Evolutionary conservation across 2,113 vertebrate genomes (phyloP), one percentile per base, ranked within the genome.

Genomic region (Pao palembangensis): DNA sequence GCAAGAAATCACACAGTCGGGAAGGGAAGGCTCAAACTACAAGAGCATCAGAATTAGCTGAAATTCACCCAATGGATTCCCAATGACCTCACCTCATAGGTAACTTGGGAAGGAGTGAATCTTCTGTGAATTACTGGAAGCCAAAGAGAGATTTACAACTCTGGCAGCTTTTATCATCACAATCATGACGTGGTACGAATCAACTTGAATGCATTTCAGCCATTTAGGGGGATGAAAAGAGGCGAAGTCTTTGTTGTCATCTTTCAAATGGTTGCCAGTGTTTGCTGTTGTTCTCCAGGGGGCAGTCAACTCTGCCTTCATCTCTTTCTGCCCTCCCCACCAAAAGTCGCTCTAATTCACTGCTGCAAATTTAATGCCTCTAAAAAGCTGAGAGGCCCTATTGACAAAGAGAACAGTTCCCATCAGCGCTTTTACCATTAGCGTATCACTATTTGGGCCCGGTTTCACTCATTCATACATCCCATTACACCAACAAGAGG

Each of bases 361-460:
- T 71, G 62, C 80, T 83, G 80, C 69, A 85, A 84, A 81, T 79
- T 83, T 61, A 83, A 88, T 85, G 81, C 61, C 73, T 52, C 62
- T 55, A 77, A 73, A 38, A 76, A 81, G 71, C 73, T 49, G 57
- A 82, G 79, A 84, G 73, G 67, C 64, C 66, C 66, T 31, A 63
- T 67, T 69, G 70, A 69, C 68, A 76, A 73, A 61, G 61, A 76
- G 67, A 69, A 71, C 18, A 61, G 68, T 17, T 71, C 68, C 78
- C 68, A 60, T 71, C 74, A 49, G 69, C 69, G 79, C 73, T 83
- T 80, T 83, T 76, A 81, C 71, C 71, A 67, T 83, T 60, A 73
- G 74, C 73, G 65, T 79, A 78, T 79, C 60, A 44, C 47, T 23
- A 38, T 64, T 18, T 59, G 42, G 74, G 17, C 4, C 68, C 67